A percentile compares a stretch with the other conserved stretches of the same genome.
Conservation (phyloP, 2,888 invertebrate species). For the Stenoptilia bipunctidactyla region DNA sequence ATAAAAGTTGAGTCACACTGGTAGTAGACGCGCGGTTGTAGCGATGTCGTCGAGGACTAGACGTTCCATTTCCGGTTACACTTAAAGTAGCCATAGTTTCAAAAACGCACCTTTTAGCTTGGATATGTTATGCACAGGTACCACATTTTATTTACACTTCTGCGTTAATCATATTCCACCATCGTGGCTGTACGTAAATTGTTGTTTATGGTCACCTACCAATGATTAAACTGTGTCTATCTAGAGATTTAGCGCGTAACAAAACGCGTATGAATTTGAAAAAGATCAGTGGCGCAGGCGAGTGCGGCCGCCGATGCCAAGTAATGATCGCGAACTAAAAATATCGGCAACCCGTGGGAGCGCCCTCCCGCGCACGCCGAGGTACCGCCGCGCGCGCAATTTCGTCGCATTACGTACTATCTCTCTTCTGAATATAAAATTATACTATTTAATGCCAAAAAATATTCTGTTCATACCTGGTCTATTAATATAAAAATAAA, state of each 20-base stretch:
- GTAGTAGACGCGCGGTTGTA: slow-evolving; percentile 83
- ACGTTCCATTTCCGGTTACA: slow-evolving; percentile 43
- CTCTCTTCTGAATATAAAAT: slow-evolving; percentile 2
- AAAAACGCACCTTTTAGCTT: slow-evolving; percentile 35
- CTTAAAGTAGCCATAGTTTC: slow-evolving; percentile 48
- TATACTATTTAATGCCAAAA: neutral
- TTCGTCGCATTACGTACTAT: slow-evolving; percentile 43
- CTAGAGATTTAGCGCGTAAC: slow-evolving; percentile 55
- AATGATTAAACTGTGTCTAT: slow-evolving; percentile 50
- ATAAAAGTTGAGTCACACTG: slow-evolving; percentile 87
- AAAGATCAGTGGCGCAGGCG: slow-evolving; percentile 65
- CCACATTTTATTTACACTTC: slow-evolving; percentile 39
- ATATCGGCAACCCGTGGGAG: slow-evolving; percentile 74
- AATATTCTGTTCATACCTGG: neutral
- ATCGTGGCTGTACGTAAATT: no score
- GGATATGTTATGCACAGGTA: slow-evolving; percentile 47
- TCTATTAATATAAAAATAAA: neutral
- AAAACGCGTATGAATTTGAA: slow-evolving; percentile 60
- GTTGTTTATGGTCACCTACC: no score
- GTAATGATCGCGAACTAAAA: slow-evolving; percentile 77
- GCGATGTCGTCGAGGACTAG: slow-evolving; percentile 74
- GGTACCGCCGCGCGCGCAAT: slow-evolving; percentile 55
- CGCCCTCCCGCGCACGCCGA: slow-evolving; percentile 68
- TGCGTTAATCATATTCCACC: no score
- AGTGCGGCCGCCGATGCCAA: slow-evolving; percentile 74